These are phyloP conservation scores for Acanthochromis polyacanthus DNA, from an alignment of 2,113 vertebrate genomes.

Conservation along the genomic window DNA sequence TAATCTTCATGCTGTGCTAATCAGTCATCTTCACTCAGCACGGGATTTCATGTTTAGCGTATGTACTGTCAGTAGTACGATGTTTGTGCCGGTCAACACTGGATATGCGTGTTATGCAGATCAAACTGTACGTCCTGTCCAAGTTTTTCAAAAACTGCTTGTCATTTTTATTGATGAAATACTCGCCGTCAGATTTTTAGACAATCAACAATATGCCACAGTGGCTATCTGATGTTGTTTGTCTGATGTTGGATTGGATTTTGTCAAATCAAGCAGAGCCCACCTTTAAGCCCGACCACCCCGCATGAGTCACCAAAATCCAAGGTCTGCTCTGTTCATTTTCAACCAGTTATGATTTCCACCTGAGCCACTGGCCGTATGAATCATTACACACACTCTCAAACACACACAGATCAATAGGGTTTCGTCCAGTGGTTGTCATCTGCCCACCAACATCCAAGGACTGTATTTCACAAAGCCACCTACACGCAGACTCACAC, in stretches of 20 bases:
- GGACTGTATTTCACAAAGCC: conserved; percentile 54
- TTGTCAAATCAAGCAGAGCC: conserved; percentile 11
- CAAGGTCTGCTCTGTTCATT: conserved; percentile 45
- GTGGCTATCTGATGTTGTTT: conserved; percentile 1
- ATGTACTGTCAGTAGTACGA: background rate
- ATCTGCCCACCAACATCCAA: conserved; percentile 50
- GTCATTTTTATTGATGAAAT: background rate
- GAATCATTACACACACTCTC: conserved; percentile 33
- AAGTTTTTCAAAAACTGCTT: background rate
- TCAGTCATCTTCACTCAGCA: conserved; percentile 9
- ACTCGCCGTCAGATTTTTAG: background rate
- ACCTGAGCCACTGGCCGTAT: conserved; percentile 46
- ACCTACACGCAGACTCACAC: conserved; percentile 43
- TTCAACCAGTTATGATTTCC: conserved; percentile 31
- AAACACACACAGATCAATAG: conserved; percentile 58
- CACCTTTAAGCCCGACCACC: conserved; percentile 7
- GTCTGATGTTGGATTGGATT: background rate
- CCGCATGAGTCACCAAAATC: conserved; percentile 17
- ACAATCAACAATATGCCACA: background rate
- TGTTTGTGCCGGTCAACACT: background rate
- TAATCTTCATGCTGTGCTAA: conserved; percentile 11
- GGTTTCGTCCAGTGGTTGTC: conserved; percentile 62
- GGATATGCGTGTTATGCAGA: background rate
- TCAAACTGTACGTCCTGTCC: background rate
- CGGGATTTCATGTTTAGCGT: background rate